Percentiles rank a stretch among this genome's conserved stretches.
Evolutionary conservation across 2,113 vertebrate species (phyloP).

Genomic region (Sylvicapra grimmia): DNA sequence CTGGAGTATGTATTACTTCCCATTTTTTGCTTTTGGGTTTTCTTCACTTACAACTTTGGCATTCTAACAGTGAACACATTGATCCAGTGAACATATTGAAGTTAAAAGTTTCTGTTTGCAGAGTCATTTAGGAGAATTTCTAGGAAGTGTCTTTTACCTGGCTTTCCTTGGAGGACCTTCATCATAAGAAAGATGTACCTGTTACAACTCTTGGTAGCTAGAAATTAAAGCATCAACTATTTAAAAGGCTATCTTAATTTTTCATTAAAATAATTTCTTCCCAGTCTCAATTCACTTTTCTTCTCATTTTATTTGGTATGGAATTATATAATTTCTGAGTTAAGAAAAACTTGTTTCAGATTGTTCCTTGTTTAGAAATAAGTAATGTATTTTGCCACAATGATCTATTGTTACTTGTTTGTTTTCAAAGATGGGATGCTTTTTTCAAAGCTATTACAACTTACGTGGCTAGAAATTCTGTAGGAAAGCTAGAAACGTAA

Average conservation of each 20-base stretch:
- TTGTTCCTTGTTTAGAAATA: neutral
- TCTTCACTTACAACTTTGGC: neutral
- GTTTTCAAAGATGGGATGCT: neutral
- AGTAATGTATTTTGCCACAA: neutral
- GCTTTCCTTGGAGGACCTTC: neutral
- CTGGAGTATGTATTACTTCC: neutral
- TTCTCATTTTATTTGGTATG: neutral
- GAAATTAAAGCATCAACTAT: neutral
- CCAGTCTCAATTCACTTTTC: neutral
- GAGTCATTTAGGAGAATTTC: neutral
- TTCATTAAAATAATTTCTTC: neutral
- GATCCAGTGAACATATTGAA: neutral
- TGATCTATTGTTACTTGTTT: neutral
- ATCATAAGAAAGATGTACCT: neutral
- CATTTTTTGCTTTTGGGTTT: neutral
- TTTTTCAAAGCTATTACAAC: neutral
- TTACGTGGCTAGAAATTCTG: neutral
- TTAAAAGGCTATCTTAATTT: neutral
- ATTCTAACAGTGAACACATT: neutral
- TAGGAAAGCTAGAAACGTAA: conserved; percentile 27
- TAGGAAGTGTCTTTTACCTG: neutral
- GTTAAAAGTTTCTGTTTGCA: neutral
- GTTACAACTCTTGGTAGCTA: neutral
- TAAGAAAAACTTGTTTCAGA: neutral
- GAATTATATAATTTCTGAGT: neutral